Evolutionary conservation across 2,113 vertebrate genomes (phyloP), one percentile per base, ranked within the genome.

Genomic region (Sebastes schlegelii): DNA sequence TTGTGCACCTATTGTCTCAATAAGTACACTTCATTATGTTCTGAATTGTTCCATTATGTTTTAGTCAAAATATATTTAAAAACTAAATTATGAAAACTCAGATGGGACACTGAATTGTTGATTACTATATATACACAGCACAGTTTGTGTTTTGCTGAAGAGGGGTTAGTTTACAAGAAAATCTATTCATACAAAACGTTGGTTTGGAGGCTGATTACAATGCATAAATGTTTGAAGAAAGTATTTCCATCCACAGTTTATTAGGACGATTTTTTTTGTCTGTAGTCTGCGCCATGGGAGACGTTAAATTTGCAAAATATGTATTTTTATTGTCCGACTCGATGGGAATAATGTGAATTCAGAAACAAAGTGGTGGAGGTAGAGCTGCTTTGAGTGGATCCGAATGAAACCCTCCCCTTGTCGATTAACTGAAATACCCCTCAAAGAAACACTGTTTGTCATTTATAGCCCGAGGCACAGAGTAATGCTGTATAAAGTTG

Each of bases 401-500:
- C 85, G 86, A 87, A 85, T 90, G 76, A 87, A 88, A 71, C 73
- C 84, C 82, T 80, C 75, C 88, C 89, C 79, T 82, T 79, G 90
- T 90, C 88, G 87, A 91, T 94, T 94, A 91, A 84, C 89, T 88
- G 88, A 91, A 93, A 90, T 87, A 91, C 88, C 86, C 87, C 91
- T 92, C 77, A 92, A 90, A 92, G 89, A 89, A 91, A 91, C 87
- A 83, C 57, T 91, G 88, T 95, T 94, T 94, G 93, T 93, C 91
- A 88, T 92, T 92, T 90, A 91, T 87, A 91, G 92, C 93, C 91
- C 11, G 21, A 55, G 88, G 93, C 93, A 91, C 85, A 84, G 89
- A 92, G 87, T 92, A 92, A 93, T 94, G 94, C 92, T 89, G 91
- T 90, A 93, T 93, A 92, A 93, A 91, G 92, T 95, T 95, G 95